Base-by-base conservation (phyloP, 1,140 invertebrate genomes). In the Matsumurasca onukii region DNA sequence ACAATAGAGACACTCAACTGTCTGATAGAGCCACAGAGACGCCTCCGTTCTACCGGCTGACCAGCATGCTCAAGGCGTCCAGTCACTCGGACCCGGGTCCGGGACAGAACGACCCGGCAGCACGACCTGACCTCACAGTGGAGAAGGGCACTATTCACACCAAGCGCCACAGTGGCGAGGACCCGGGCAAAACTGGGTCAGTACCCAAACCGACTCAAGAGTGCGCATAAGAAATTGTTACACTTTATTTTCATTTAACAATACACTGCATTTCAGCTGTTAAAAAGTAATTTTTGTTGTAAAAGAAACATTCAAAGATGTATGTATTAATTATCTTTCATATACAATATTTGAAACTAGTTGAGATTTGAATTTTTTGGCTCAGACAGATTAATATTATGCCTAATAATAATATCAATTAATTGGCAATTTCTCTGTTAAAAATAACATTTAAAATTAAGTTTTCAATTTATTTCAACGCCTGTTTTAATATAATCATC, bases 91-190 rank as follows among this genome's bases (percentile, higher is more conserved):
- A 74, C 51, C 70, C 71, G 24, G 73, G 71, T 25, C 73, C 70
- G 20, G 51, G 82, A 78, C 76, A 72, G 66, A 22, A 73, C 70
- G 74, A 69, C 65, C 24, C 73, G 67, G 63, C 71, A 61, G 66
- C 70, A 55, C 59, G 76, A 70, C 29, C 55, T 67, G 84, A 86
- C 70, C 73, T 87, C 55, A 84, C 84, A 0, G 89, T 93, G 0
- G 93, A 95, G 76, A 93, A 94, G 78, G 96, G 96, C 22, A 97
- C 94, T 0, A 94, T 98, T 62, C 95, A 98, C 77, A 98, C 96
- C 0, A 98, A 98, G 80, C 81, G 96, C 27, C 94, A 97, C 76
- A 97, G 94, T 76, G 93, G 94, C 15, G 94, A 97, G 78, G 94
- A 96, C 52, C 51, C 67, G 3, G 61, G 68, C 9, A 75, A 72